phyloP scores from a whole-genome alignment of 2,113 vertebrate genomes.

The Cyanoramphus novaezelandiae region DNA sequence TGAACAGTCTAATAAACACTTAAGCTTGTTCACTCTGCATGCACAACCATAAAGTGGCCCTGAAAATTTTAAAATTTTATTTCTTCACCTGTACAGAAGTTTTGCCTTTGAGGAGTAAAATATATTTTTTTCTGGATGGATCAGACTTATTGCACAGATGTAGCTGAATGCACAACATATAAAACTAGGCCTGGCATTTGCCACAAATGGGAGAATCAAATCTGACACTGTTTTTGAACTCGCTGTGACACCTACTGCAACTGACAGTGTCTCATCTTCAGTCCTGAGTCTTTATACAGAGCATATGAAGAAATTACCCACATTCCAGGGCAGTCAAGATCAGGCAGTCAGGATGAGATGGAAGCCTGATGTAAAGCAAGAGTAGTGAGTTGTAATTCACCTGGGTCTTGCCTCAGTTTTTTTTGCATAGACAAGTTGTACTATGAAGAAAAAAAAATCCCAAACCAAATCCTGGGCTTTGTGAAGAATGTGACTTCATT shows the following conservation, averaged over 20 bases:
- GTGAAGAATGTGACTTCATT: not conserved
- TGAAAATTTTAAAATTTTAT: not conserved
- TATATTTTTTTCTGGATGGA: not conserved
- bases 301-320: not conserved
- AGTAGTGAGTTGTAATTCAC: accelerated
- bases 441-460: too few relatives aligned
- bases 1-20: not conserved
- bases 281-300: not conserved
- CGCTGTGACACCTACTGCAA: not conserved
- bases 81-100: not conserved
- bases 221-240: not conserved
- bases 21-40: not conserved
- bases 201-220: not conserved
- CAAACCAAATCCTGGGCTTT: not conserved
- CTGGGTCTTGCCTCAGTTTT: not conserved
- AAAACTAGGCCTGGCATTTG: not conserved
- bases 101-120: not conserved
- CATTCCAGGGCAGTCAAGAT: not conserved
- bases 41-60: accelerated
- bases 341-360: not conserved
- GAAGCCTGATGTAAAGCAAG: accelerated
- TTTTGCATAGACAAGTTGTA: not conserved
- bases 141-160: not conserved
- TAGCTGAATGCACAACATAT: accelerated
- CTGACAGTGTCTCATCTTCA: not conserved